Evolutionary conservation across 1,140 invertebrate genomes (phyloP).

Genomic region (Pogonomyrmex barbatus): DNA sequence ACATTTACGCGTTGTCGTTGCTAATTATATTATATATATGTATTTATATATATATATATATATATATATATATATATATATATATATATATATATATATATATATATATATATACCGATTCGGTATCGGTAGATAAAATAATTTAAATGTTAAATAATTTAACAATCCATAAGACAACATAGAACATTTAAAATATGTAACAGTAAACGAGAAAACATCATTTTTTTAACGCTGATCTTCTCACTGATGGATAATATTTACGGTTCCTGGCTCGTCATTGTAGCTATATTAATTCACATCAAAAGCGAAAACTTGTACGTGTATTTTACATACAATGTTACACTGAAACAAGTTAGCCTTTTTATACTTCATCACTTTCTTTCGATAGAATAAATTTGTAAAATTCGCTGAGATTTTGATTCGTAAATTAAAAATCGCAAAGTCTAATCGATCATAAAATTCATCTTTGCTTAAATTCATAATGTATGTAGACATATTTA

Average conservation of each 20-base stretch:
- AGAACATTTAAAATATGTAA: constrained; percentile 58
- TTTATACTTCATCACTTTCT: background rate
- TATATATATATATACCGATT: constrained; percentile 33
- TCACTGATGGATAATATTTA: constrained; percentile 36
- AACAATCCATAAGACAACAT: constrained; percentile 44
- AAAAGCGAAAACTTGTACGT: constrained; percentile 4
- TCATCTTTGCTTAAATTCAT: background rate
- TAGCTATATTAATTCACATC: constrained; percentile 5
- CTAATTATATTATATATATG: constrained; percentile 19
- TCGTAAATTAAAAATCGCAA: background rate
- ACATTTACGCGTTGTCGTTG: constrained; percentile 16
- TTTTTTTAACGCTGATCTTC: constrained; percentile 24
- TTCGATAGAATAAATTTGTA: background rate
- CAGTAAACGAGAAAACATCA: constrained; percentile 55
- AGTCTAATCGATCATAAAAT: background rate
- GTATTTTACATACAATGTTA: background rate
- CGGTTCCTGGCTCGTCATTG: constrained; percentile 20
- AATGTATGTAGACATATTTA: background rate
- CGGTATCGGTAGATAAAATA: constrained; percentile 47
- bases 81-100: too few relatives aligned
- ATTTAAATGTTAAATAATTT: constrained; percentile 62
- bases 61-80: constrained; percentile 12
- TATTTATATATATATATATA: constrained; percentile 10
- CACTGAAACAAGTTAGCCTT: background rate
- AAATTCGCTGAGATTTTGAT: background rate